Evolutionary conservation across 2,113 vertebrate species (phyloP).

Genomic region (Bos indicus): DNA sequence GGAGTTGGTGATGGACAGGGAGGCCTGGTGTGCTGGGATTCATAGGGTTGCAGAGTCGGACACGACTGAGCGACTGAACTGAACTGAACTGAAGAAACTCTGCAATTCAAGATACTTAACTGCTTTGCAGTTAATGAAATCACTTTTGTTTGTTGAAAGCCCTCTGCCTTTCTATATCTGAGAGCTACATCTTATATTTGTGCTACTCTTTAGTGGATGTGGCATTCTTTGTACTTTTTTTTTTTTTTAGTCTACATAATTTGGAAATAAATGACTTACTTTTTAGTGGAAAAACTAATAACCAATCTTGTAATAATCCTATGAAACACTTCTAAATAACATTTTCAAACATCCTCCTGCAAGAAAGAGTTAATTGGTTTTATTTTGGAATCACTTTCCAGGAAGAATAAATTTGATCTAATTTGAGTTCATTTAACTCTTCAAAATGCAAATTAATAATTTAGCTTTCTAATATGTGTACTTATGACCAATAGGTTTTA

Average conservation of each 20-base stretch:
- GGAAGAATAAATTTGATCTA: background rate
- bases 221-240: background rate
- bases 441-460: background rate
- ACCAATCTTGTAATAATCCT: background rate
- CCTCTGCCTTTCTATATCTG: background rate
- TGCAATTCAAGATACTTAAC: background rate
- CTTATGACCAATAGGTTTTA: background rate
- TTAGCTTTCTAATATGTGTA: background rate
- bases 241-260: background rate
- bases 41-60: too few relatives aligned
- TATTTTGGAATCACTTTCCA: background rate
- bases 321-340: background rate
- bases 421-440: background rate
- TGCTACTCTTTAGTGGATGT: background rate
- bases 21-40: too few relatives aligned
- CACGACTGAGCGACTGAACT: too few relatives aligned
- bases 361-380: background rate
- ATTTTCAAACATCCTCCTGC: background rate
- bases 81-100: background rate
- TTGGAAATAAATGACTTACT: background rate
- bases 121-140: background rate
- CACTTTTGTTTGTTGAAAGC: background rate
- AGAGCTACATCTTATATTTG: background rate
- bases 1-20: too few relatives aligned
- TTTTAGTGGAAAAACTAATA: background rate